These are phyloP conservation scores for Hepsetus odoe DNA, from an alignment of 2,113 vertebrate genomes.

Conservation along the genomic window DNA sequence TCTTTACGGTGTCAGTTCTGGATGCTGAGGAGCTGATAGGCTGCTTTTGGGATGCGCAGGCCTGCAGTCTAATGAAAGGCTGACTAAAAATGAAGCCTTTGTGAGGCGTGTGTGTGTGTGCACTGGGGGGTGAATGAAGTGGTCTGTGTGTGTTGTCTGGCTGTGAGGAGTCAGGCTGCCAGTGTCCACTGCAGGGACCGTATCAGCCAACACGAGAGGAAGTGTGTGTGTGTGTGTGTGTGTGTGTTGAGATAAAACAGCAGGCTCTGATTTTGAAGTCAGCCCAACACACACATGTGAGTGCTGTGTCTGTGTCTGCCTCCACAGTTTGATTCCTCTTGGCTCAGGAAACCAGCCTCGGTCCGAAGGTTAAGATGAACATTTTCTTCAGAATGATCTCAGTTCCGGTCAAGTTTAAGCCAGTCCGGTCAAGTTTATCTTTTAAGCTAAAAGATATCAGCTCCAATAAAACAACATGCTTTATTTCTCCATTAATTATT, in stretches of 20 bases:
- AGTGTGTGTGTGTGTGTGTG: slow-evolving; percentile 12
- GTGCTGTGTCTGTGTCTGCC: slow-evolving; percentile 28
- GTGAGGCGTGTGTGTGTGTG: slow-evolving; percentile 6
- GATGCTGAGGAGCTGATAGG: not conserved
- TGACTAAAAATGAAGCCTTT: slow-evolving; percentile 24
- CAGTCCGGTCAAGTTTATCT: not conserved
- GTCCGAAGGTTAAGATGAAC: not conserved
- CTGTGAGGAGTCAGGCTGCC: slow-evolving; percentile 21
- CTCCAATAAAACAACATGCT: too few relatives aligned
- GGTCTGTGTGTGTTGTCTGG: slow-evolving; percentile 34
- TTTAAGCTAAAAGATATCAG: too few relatives aligned
- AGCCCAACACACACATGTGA: not conserved
- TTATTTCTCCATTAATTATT: too few relatives aligned
- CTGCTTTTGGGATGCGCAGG: not conserved
- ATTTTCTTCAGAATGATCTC: too few relatives aligned
- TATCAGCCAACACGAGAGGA: slow-evolving; percentile 28
- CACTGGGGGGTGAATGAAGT: slow-evolving; percentile 33
- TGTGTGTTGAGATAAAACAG: slow-evolving; percentile 38
- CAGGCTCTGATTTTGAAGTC: slow-evolving; percentile 25
- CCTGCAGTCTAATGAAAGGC: slow-evolving; percentile 18
- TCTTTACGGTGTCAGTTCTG: not conserved
- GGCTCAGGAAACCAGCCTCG: not conserved
- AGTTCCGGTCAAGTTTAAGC: not conserved
- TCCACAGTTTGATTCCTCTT: slow-evolving; percentile 24
- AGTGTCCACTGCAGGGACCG: slow-evolving; percentile 38